These are phyloP conservation scores for Gallinago media DNA, from an alignment of 2,113 vertebrate genomes.

Conservation along the genomic window DNA sequence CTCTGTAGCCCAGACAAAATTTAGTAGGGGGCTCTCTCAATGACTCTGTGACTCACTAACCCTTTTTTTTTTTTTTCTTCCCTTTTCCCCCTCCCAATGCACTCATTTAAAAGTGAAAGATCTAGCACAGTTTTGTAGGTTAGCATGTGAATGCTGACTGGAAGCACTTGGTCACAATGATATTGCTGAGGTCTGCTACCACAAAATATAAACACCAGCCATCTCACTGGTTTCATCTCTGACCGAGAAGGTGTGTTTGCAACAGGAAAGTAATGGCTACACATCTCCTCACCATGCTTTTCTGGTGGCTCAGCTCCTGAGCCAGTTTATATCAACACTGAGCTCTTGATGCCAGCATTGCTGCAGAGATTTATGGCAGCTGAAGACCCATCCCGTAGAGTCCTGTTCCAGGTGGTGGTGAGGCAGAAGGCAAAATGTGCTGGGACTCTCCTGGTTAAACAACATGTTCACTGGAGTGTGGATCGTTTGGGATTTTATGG, in stretches of 20 bases:
- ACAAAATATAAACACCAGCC: not conserved
- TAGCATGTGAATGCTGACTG: not conserved
- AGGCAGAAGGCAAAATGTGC: not conserved
- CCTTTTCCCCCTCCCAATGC: not conserved
- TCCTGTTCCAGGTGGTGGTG: not conserved
- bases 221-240: not conserved
- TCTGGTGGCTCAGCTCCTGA: not conserved
- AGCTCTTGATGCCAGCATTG: not conserved
- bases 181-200: not conserved
- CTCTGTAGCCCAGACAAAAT: not conserved
- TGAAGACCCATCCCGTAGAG: not conserved
- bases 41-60: not conserved
- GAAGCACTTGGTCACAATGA: not conserved
- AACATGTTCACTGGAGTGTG: accelerated
- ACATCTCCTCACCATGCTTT: not conserved
- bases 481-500: not conserved
- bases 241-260: accelerated
- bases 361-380: not conserved
- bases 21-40: not conserved
- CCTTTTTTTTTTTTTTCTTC: not conserved
- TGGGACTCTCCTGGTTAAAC: not conserved
- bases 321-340: not conserved
- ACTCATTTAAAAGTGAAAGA: not conserved
- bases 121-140: not conserved
- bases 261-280: not conserved